Evolutionary conservation across 2,888 invertebrate genomes (phyloP).

Genomic region (Hyles lineata): DNA sequence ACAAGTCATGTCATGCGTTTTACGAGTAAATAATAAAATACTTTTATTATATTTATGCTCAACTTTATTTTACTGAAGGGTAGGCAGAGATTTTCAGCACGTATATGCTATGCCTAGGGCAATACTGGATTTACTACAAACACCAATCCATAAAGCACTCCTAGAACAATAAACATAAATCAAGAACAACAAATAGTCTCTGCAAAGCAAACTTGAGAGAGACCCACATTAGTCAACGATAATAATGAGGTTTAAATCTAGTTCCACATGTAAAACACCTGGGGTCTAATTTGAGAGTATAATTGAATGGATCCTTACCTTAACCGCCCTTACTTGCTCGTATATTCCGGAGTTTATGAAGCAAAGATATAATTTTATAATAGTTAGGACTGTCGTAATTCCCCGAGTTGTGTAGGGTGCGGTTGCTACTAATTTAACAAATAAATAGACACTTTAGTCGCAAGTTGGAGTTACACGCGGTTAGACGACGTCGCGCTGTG

Average conservation of each 20-base stretch:
- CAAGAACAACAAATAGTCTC: slow-evolving; percentile 12
- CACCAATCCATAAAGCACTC: not conserved
- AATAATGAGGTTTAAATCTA: slow-evolving; percentile 27
- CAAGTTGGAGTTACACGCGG: slow-evolving; percentile 52
- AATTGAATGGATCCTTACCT: slow-evolving; percentile 31
- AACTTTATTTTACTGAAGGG: no score
- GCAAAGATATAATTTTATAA: slow-evolving; percentile 50
- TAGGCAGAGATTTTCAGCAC: no score
- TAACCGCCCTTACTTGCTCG: slow-evolving; percentile 21
- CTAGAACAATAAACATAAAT: slow-evolving; percentile 18
- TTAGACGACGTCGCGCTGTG: slow-evolving; percentile 43
- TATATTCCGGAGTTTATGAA: slow-evolving; percentile 42
- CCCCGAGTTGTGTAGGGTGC: slow-evolving; percentile 40
- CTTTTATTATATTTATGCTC: no score
- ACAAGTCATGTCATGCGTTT: no score
- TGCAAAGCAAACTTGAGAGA: slow-evolving; percentile 19
- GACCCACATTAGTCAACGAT: slow-evolving; percentile 16
- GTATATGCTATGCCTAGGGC: no score
- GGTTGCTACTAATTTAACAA: slow-evolving; percentile 60
- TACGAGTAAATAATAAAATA: no score
- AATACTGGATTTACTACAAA: no score
- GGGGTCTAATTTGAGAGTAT: slow-evolving; percentile 29
- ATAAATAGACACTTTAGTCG: slow-evolving; percentile 65
- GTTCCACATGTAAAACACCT: slow-evolving; percentile 27
- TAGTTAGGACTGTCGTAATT: slow-evolving; percentile 50